These are phyloP conservation scores for Stegodyphus mimosarum DNA, from an alignment of 1,140 invertebrate genomes.

Conservation along the genomic window DNA sequence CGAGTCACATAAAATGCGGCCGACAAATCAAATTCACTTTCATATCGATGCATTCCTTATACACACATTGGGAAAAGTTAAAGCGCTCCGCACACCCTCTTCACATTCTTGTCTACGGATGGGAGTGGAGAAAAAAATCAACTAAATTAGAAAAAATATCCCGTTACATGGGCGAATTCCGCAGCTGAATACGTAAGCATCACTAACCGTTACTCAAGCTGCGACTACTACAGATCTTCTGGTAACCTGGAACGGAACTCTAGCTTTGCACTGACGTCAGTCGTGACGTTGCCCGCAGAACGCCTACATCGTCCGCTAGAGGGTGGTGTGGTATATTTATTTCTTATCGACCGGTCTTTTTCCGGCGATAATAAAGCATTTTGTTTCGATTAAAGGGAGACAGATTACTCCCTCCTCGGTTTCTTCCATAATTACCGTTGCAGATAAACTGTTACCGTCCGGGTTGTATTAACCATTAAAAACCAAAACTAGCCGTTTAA, in stretches of 20 bases:
- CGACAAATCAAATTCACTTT: too few relatives aligned
- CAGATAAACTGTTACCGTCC: too few relatives aligned
- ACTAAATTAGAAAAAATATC: constrained; percentile 5
- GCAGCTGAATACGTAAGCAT: constrained; percentile 8
- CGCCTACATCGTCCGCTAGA: constrained; percentile 53
- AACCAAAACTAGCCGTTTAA: too few relatives aligned
- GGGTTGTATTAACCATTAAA: too few relatives aligned
- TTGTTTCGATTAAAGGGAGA: constrained; percentile 39
- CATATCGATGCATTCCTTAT: too few relatives aligned
- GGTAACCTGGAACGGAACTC: constrained; percentile 22
- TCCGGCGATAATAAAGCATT: constrained; percentile 31
- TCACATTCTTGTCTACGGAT: too few relatives aligned
- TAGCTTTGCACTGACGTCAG: constrained; percentile 13
- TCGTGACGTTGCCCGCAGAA: constrained; percentile 27
- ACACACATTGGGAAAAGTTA: too few relatives aligned
- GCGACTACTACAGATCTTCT: constrained; percentile 28
- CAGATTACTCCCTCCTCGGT: too few relatives aligned
- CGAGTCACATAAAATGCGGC: too few relatives aligned
- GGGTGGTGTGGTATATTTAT: constrained; percentile 28
- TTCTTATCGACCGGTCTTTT: constrained; percentile 28
- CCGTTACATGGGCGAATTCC: constrained; percentile 44
- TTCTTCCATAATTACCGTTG: too few relatives aligned
- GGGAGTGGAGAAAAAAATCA: background rate
- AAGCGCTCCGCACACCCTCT: too few relatives aligned
- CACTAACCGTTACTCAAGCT: constrained; percentile 32